Evolutionary conservation across 2,888 invertebrate species (phyloP).

Genomic region (Polydrusus cervinus): DNA sequence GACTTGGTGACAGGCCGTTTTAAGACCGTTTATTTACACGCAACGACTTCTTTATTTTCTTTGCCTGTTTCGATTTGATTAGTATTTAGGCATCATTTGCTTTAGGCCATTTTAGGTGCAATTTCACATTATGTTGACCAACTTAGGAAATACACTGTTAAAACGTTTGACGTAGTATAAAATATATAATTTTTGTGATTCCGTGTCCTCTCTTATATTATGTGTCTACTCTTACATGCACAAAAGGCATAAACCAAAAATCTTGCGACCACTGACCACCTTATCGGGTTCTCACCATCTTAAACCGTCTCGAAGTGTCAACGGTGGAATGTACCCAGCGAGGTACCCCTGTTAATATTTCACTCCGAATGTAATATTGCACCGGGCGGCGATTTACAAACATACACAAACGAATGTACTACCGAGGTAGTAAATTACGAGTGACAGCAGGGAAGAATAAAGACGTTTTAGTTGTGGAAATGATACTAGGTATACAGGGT

Average conservation of each 20-base stretch:
- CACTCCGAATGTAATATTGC: slow-evolving; percentile 53
- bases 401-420: slow-evolving; percentile 52
- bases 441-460: slow-evolving; percentile 52
- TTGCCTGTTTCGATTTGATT: slow-evolving; percentile 23
- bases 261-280: slow-evolving; percentile 42
- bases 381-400: slow-evolving; percentile 48
- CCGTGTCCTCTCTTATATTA: background rate
- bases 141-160: too few relatives aligned
- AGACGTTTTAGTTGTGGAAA: slow-evolving; percentile 46
- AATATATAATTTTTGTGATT: background rate
- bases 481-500: background rate
- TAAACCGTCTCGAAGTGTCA: slow-evolving; percentile 27
- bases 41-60: slow-evolving; percentile 55
- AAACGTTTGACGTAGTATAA: too few relatives aligned
- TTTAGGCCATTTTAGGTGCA: background rate
- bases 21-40: slow-evolving; percentile 59
- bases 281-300: slow-evolving; percentile 53
- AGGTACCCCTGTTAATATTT: slow-evolving; percentile 44
- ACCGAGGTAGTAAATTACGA: slow-evolving; percentile 53
- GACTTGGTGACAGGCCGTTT: slow-evolving; percentile 59
- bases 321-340: slow-evolving; percentile 43
- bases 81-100: slow-evolving; percentile 16
- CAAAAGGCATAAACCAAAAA: slow-evolving; percentile 41
- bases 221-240: slow-evolving; percentile 33
- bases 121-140: too few relatives aligned